These are phyloP conservation scores for Aromia moschata DNA, from an alignment of 2,888 invertebrate species.

Conservation along the genomic window DNA sequence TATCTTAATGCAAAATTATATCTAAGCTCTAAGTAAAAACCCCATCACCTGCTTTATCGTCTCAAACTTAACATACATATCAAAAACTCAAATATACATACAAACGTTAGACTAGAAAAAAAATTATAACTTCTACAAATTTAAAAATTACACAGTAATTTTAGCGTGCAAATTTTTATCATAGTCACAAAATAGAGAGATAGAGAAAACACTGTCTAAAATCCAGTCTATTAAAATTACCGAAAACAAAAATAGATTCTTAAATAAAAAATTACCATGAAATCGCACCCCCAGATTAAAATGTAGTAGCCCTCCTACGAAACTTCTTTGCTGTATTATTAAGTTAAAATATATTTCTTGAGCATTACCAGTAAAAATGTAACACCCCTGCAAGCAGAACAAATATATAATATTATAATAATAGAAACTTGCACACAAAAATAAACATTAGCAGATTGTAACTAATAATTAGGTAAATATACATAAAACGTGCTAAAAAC, in stretches of 20 bases:
- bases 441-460: slow-evolving; percentile 55
- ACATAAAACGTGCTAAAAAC: slow-evolving; percentile 45
- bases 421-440: slow-evolving; percentile 59
- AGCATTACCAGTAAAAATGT: slow-evolving; percentile 48
- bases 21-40: slow-evolving; percentile 51
- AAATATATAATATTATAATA: slow-evolving; percentile 51
- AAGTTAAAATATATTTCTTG: slow-evolving; percentile 38
- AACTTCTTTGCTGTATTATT: slow-evolving; percentile 26
- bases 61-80: slow-evolving; percentile 51
- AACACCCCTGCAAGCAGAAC: slow-evolving; percentile 58
- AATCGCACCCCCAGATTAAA: slow-evolving; percentile 39
- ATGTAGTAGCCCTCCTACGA: slow-evolving; percentile 22
- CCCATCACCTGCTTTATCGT: slow-evolving; percentile 55
- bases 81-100: slow-evolving; percentile 48
- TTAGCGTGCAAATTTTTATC: slow-evolving; percentile 48
- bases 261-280: slow-evolving; percentile 36
- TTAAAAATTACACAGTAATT: slow-evolving; percentile 42
- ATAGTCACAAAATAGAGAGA: slow-evolving; percentile 39
- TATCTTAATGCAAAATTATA: slow-evolving; percentile 49
- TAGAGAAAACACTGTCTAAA: slow-evolving; percentile 45
- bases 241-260: slow-evolving; percentile 21
- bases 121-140: slow-evolving; percentile 38
- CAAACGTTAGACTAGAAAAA: slow-evolving; percentile 55
- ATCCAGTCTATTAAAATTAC: slow-evolving; percentile 41
- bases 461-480: slow-evolving; percentile 43